Percentiles rank a stretch among this genome's conserved stretches.
Conservation (phyloP, 1,140 invertebrate species). For the Cecropterus lyciades region DNA sequence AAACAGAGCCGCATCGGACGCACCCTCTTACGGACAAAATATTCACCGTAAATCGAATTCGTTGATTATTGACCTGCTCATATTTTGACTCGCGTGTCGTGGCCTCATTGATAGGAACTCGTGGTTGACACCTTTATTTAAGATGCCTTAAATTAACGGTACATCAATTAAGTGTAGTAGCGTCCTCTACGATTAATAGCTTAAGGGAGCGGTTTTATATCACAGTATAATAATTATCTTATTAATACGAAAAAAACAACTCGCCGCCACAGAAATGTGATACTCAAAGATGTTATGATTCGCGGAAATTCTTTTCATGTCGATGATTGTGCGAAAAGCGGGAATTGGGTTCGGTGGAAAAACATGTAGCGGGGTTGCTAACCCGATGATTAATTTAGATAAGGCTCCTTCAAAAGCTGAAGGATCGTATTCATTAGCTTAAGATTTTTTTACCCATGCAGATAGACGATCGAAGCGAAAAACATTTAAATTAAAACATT, state of each 20-base stretch:
- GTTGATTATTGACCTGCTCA: slow-evolving; percentile 24
- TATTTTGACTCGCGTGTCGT: slow-evolving; percentile 25
- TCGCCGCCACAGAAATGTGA: not conserved
- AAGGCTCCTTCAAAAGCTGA: not conserved
- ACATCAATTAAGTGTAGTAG: not conserved
- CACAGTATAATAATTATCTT: not conserved
- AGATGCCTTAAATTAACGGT: slow-evolving; percentile 5
- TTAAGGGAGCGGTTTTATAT: slow-evolving; percentile 1
- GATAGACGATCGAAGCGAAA: too few relatives aligned
- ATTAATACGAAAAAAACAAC: not conserved
- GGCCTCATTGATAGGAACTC: slow-evolving; percentile 8
- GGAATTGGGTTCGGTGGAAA: slow-evolving; percentile 10
- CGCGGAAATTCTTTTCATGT: slow-evolving; percentile 17
- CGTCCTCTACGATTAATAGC: not conserved
- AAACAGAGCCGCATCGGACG: slow-evolving; percentile 46
- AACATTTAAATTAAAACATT: too few relatives aligned
- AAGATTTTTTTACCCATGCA: not conserved
- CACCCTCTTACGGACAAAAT: slow-evolving; percentile 46
- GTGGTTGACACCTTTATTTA: slow-evolving; percentile 20
- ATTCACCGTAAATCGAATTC: slow-evolving; percentile 27
- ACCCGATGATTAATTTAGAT: slow-evolving; percentile 4
- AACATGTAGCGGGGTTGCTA: slow-evolving; percentile 7
- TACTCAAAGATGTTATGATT: slow-evolving; percentile 4
- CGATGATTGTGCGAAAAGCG: slow-evolving; percentile 7
- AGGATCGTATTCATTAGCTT: not conserved